Conservation (phyloP, 53 echinoderm and acorn worm genomes). For the Zoroaster sp. region DNA sequence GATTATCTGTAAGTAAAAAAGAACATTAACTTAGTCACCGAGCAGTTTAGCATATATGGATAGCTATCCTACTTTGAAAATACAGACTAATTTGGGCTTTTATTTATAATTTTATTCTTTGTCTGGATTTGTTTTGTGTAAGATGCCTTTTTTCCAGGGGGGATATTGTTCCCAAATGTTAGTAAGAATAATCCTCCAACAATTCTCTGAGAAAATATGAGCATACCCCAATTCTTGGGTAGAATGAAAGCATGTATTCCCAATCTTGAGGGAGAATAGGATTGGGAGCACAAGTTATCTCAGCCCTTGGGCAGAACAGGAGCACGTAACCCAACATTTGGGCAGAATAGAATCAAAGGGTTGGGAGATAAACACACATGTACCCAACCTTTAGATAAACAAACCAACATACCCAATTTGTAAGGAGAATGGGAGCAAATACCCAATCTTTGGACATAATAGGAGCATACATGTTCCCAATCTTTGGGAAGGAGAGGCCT, state of each 20-base stretch:
- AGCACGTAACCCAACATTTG: neutral
- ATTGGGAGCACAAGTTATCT: neutral
- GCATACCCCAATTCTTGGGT: neutral
- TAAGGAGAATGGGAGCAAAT: constrained; percentile 14
- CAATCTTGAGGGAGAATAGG: neutral
- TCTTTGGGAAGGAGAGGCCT: neutral
- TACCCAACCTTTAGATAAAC: neutral
- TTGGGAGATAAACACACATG: neutral
- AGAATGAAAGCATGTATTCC: neutral
- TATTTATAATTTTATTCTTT: neutral
- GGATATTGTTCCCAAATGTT: constrained; percentile 23
- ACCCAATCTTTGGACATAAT: constrained; percentile 5
- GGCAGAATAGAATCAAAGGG: neutral
- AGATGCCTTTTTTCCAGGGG: neutral
- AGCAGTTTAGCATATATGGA: neutral
- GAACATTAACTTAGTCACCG: neutral
- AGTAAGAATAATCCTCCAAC: constrained; percentile 4
- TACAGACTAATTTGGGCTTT: neutral
- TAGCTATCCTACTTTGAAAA: neutral
- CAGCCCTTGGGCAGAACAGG: neutral
- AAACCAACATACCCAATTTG: neutral
- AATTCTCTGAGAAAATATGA: neutral
- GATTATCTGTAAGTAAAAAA: constrained; percentile 44
- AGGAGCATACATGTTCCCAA: neutral
- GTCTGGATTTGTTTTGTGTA: neutral